Evolutionary conservation across 2,888 invertebrate genomes (phyloP).

Genomic region (Apamea sordens): DNA sequence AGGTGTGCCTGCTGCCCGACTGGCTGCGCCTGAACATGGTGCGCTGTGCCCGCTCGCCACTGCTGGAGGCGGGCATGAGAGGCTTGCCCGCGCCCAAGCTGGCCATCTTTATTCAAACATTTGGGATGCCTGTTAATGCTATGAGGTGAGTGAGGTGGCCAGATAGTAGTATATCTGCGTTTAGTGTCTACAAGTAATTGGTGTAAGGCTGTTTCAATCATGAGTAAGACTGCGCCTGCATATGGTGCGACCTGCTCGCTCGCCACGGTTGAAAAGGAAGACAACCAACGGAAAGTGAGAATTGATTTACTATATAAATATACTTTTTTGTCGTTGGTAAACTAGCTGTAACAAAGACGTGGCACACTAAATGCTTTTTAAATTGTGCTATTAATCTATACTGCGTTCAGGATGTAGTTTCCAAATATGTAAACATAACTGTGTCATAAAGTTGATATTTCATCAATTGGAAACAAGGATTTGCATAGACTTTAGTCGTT

Average conservation of each 20-base stretch:
- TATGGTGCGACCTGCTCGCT: neutral
- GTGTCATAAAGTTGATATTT: too few species aligned
- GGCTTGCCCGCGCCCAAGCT: constrained; percentile 97
- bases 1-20: constrained; percentile 96
- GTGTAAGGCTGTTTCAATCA: neutral
- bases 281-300: too few species aligned
- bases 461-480: too few species aligned
- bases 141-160: constrained; percentile 91
- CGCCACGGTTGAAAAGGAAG: neutral
- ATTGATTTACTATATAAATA: too few species aligned
- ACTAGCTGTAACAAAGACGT: too few species aligned
- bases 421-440: too few species aligned
- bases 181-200: neutral
- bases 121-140: constrained; percentile 97
- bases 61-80: constrained; percentile 96
- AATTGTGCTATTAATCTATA: too few species aligned
- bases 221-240: neutral
- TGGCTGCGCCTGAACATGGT: constrained; percentile 98
- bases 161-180: neutral
- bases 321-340: too few species aligned
- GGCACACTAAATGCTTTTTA: too few species aligned
- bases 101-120: constrained; percentile 98
- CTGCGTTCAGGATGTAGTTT: too few species aligned
- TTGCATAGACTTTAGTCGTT: too few species aligned
- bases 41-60: constrained; percentile 94